Conservation (phyloP, 1,140 invertebrate genomes). For the Mizuhopecten yessoensis region DNA sequence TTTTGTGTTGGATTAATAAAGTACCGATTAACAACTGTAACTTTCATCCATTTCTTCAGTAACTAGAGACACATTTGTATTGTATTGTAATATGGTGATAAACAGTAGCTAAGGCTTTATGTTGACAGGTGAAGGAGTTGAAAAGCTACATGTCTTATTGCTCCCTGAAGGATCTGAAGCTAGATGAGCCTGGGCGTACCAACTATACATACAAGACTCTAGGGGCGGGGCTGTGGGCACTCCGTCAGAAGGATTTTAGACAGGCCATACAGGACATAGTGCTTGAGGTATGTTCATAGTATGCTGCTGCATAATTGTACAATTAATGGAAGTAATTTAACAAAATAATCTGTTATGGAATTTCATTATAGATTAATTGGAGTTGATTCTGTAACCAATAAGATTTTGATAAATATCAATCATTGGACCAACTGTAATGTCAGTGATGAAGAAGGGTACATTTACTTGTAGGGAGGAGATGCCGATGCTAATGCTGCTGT, state of each 20-base stretch:
- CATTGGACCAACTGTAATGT: too few relatives aligned
- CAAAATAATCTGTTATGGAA: too few relatives aligned
- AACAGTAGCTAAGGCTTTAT: too few relatives aligned
- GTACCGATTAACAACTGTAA: too few relatives aligned
- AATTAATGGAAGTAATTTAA: neutral
- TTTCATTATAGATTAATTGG: too few relatives aligned
- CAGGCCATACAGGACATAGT: conserved; percentile 77
- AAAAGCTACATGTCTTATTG: conserved; percentile 72
- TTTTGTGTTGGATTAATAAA: too few relatives aligned
- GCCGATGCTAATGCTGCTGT: conserved; percentile 80
- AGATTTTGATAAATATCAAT: too few relatives aligned
- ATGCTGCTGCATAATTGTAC: neutral
- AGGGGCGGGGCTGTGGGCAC: conserved; percentile 79
- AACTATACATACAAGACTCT: conserved; percentile 79
- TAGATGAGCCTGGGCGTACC: conserved; percentile 72
- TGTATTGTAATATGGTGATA: too few relatives aligned
- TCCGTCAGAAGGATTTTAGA: conserved; percentile 78
- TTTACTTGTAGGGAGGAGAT: conserved; percentile 76
- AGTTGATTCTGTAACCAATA: too few relatives aligned
- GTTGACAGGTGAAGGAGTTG: conserved; percentile 75
- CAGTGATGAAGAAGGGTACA: too few relatives aligned
- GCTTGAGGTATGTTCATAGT: conserved; percentile 71
- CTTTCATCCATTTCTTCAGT: too few relatives aligned
- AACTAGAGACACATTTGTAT: too few relatives aligned
- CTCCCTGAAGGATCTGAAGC: conserved; percentile 71